Base-by-base conservation (phyloP, 2,113 vertebrate genomes). In the Leptodactylus fuscus region DNA sequence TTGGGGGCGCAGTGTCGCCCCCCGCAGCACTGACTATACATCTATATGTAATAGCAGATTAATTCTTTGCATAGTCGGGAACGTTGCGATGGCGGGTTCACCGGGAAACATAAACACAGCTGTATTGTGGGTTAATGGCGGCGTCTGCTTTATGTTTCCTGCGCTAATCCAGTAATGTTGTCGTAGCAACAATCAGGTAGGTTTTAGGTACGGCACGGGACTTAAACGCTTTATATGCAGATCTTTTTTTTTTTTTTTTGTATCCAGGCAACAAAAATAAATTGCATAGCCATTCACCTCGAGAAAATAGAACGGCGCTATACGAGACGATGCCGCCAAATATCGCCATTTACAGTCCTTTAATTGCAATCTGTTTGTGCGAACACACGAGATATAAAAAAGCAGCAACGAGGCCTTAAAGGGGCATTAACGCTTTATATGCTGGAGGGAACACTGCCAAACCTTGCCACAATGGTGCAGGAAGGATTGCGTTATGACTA, bases 181-280 rank as follows among this genome's bases (percentile, higher is more conserved):
- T 85, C 83, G 58, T 79, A 79, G 74, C 83, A 78, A 85, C 83
- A 85, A 78, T 78, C 74, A 69, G 83, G 76, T 85, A 32, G 24
- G 27, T 81, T 71, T 71, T 58, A 73, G 84, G 62, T 80, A 44
- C 49, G 22, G 32, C 51, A 18, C 65, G 29, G 34, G 65, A 20
- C 32, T 44, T 69, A 71, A 69, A 80, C 48, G 83, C 34, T 71
- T 85, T 85, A 79, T 55, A 85, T 85, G 84, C 65, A 85, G 71
- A 73, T 49, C 24, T 55, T 55, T 9, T 85, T 80, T 85, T 55
- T 55, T 9, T 85, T 80, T 85, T 81, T 85, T 80, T 55, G 84
- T 86, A 73, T 81, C 84, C 16, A 86, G 84, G 84, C 84, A 86
- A 86, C 84, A 80, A 80, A 62, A 58, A 81, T 80, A 86, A 71